A percentile compares a stretch with the other conserved stretches of the same genome.
Evolutionary conservation across 2,797 vertebrate genomes (phyloP).

Genomic region (Mastacembelus armatus): DNA sequence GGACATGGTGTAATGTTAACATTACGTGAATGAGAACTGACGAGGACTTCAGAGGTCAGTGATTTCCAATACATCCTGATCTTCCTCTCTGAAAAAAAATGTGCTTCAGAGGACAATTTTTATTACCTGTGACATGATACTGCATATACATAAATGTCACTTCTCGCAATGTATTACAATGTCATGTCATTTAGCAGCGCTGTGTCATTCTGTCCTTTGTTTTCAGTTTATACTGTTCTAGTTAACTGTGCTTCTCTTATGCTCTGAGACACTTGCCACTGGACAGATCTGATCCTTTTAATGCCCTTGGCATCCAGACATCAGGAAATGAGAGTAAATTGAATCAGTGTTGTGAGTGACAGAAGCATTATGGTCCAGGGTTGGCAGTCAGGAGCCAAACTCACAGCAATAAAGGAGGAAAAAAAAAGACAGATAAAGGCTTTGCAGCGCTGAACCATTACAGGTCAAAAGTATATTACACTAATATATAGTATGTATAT

Average conservation of each 20-base stretch:
- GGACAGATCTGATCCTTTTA: conserved; percentile 52
- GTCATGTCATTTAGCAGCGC: conserved; percentile 14
- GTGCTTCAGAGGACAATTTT: conserved; percentile 18
- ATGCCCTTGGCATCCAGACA: conserved; percentile 59
- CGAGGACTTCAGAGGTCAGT: conserved; percentile 16
- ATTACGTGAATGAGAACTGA: conserved; percentile 10
- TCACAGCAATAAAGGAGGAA: conserved; percentile 22
- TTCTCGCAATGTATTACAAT: background rate
- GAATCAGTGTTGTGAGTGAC: conserved; percentile 77
- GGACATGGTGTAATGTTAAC: conserved; percentile 27
- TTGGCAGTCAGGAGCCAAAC: conserved; percentile 34
- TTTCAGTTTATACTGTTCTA: conserved; percentile 18
- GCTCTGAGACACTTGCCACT: conserved; percentile 27
- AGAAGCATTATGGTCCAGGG: conserved; percentile 66
- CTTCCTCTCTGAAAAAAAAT: conserved; percentile 8
- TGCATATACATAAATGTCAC: conserved; percentile 35
- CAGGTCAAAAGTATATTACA: too few relatives aligned
- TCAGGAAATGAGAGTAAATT: conserved; percentile 72
- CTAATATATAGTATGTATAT: too few relatives aligned
- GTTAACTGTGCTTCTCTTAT: conserved; percentile 27
- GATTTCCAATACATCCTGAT: background rate
- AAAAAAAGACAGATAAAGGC: conserved; percentile 16
- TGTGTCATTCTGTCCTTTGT: conserved; percentile 18
- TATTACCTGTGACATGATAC: conserved; percentile 23
- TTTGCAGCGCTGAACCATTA: conserved; percentile 23